Evolutionary conservation across 2,888 invertebrate species (phyloP).

Genomic region (Steinernema scapterisci): DNA sequence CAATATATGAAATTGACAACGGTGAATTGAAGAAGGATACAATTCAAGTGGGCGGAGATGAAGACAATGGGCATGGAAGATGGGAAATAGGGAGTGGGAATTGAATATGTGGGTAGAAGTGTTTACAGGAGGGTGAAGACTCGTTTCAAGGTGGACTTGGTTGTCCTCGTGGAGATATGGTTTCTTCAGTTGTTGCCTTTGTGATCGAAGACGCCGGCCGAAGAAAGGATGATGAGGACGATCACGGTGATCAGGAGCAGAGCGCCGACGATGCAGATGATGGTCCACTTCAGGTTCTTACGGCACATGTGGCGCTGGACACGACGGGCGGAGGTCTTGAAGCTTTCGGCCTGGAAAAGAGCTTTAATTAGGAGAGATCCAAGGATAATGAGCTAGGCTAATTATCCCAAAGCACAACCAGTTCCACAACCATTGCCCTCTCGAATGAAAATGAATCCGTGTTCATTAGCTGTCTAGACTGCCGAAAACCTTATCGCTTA

Average conservation of each 20-base stretch:
- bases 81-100: neutral
- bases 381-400: no score
- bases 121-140: neutral
- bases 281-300: conserved; percentile 64
- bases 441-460: no score
- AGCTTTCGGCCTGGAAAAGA: conserved; percentile 48
- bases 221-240: conserved; percentile 38
- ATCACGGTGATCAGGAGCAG: conserved; percentile 36
- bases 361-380: neutral
- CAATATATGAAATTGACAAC: no score
- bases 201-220: conserved; percentile 34
- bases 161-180: neutral
- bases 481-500: no score
- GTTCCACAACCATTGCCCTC: no score
- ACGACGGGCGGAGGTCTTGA: conserved; percentile 60
- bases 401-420: no score
- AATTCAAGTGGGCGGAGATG: no score
- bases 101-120: conserved; percentile 5
- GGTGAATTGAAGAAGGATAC: no score
- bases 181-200: conserved; percentile 1
- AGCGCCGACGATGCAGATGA: conserved; percentile 47
- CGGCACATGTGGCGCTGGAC: conserved; percentile 64
- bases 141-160: conserved; percentile 7
- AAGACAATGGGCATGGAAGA: no score
- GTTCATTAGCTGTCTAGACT: no score